phyloP scores from a whole-genome alignment of 53 echinoderm and acorn worm species.

The Glandiceps talaboti region DNA sequence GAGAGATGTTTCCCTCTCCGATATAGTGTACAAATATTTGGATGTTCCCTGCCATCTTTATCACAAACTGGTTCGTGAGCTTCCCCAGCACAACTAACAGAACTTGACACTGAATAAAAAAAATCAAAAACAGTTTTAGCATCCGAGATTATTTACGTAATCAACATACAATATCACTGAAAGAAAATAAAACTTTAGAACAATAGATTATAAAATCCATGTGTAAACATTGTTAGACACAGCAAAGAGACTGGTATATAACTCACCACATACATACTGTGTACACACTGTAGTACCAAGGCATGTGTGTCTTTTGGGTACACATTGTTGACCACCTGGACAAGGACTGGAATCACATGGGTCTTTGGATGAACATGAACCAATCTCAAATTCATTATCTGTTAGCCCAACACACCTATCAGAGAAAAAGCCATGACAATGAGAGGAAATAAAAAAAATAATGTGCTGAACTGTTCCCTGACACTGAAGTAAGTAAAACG shows the following conservation, averaged over 20 bases:
- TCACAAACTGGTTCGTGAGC: constrained; percentile 65
- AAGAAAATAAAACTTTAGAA: too few relatives aligned
- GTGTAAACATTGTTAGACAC: background rate
- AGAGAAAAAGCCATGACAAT: too few relatives aligned
- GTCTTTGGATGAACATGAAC: constrained; percentile 29
- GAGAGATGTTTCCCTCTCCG: constrained; percentile 43
- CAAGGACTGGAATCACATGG: constrained; percentile 47
- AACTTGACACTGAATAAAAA: background rate
- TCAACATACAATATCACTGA: too few relatives aligned
- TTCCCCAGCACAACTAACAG: constrained; percentile 33
- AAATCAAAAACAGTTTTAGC: too few relatives aligned
- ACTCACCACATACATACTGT: constrained; percentile 91
- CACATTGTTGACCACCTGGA: constrained; percentile 34
- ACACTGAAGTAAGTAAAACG: too few relatives aligned
- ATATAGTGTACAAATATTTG: constrained; percentile 63
- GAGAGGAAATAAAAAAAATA: background rate
- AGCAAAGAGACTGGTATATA: too few relatives aligned
- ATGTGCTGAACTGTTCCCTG: too few relatives aligned
- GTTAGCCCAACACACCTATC: constrained; percentile 49
- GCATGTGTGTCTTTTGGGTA: constrained; percentile 56
- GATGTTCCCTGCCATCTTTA: constrained; percentile 50
- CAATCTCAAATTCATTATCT: constrained; percentile 57
- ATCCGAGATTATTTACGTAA: too few relatives aligned
- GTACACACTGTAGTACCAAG: constrained; percentile 64
- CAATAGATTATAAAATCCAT: too few relatives aligned